Evolutionary conservation across 2,888 invertebrate species (phyloP).

Genomic region (Dicyrtoma fusca): DNA sequence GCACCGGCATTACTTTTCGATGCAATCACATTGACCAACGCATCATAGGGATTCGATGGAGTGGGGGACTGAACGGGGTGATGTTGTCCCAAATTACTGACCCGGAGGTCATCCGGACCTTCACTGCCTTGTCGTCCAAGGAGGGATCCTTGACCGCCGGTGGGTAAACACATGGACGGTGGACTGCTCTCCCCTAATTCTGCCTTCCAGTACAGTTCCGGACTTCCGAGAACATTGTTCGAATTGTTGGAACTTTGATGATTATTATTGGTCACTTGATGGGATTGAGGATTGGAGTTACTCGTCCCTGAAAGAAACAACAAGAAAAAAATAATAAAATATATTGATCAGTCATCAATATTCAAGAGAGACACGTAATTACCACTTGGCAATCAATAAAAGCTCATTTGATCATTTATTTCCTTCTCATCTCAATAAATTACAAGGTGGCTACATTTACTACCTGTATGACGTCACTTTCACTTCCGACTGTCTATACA

Average conservation of each 20-base stretch:
- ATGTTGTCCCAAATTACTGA: constrained; percentile 53
- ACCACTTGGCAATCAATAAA: neutral
- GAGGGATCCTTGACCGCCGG: constrained; percentile 46
- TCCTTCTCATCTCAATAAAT: constrained; percentile 1
- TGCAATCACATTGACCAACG: constrained; percentile 55
- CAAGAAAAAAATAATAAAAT: constrained; percentile 13
- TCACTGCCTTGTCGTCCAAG: constrained; percentile 55
- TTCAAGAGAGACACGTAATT: neutral
- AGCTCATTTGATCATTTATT: neutral
- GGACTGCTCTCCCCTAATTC: constrained; percentile 54
- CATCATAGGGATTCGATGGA: constrained; percentile 55
- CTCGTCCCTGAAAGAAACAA: constrained; percentile 44
- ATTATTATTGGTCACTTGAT: constrained; percentile 52
- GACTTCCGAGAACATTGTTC: constrained; percentile 52
- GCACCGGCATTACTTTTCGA: constrained; percentile 58
- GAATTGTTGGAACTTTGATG: constrained; percentile 50
- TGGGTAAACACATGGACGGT: constrained; percentile 54
- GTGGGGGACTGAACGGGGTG: constrained; percentile 41
- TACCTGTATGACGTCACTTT: too few relatives aligned
- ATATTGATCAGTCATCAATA: neutral
- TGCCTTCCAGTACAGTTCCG: constrained; percentile 56
- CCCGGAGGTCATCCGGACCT: constrained; percentile 56
- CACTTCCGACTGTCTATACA: too few relatives aligned
- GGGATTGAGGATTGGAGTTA: constrained; percentile 46
- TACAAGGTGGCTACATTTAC: too few relatives aligned